Conservation (phyloP, 2,113 vertebrate species). For the Calidris pygmaea region DNA sequence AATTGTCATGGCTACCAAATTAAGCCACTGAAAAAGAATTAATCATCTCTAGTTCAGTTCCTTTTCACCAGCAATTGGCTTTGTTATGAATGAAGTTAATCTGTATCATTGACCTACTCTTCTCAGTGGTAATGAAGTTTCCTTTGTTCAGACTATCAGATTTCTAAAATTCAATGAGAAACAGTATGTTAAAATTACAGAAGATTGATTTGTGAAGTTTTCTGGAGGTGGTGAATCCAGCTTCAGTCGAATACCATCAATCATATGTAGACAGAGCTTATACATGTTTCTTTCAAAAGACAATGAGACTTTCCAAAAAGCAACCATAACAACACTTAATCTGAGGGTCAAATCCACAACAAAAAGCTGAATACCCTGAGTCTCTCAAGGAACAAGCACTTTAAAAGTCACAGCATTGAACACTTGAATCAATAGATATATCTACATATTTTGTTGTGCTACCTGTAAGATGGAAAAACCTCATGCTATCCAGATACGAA, state of each 20-base stretch:
- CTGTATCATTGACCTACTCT: background rate
- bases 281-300: background rate
- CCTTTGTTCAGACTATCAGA: background rate
- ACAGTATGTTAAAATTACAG: background rate
- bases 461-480: background rate
- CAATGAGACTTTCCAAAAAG: constrained; percentile 19
- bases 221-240: constrained; percentile 3
- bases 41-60: background rate
- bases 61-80: constrained; percentile 13
- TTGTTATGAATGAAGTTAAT: constrained; percentile 15
- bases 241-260: background rate
- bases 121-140: constrained; percentile 4
- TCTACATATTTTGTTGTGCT: background rate
- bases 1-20: background rate
- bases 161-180: background rate
- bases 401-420: background rate
- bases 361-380: background rate
- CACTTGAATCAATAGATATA: background rate
- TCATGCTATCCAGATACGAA: background rate
- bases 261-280: background rate
- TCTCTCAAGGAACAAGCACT: background rate
- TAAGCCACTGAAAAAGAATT: background rate
- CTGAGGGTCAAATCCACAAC: background rate
- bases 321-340: background rate
- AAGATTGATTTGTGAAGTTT: constrained; percentile 21